Base-by-base conservation (phyloP, 2,888 invertebrate species). In the Cryptophagus acutangulus region DNA sequence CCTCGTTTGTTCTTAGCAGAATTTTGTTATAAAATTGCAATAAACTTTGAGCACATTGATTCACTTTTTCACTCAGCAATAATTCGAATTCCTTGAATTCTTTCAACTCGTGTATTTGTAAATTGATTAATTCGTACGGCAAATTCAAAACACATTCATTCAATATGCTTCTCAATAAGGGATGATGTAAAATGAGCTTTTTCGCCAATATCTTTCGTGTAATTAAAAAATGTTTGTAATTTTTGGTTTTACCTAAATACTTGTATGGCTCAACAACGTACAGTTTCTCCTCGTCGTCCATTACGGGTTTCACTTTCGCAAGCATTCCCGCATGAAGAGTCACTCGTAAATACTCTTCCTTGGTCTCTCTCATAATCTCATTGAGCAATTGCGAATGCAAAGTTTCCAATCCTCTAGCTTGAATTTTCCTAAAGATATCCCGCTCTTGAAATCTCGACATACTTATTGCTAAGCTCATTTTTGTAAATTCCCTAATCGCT, bases 381-480 rank as follows among this genome's bases (percentile, higher is more conserved):
- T 74, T 69, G 29, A 76, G 69, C 1, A 79, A 54, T 15, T 66
- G 61, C 0, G 76, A 74, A 58, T 75, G 81, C 20, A 73, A 70
- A 17, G 66, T 65, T 40, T 76, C 74, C 4, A 81, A 62, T 34
- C 71, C 70, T 1, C 65, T 57, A 0, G 79, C 77, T 0, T 79
- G 76, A 0, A 81, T 73, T 37, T 76, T 74, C 33, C 70, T 71
- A 30, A 72, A 65, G 40, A 85, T 83, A 58, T 74, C 76, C 13
- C 70, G 65, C 65, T 82, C 81, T 67, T 78, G 79, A 13, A 72
- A 69, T 28, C 72, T 71, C 5, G 77, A 67, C 78, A 81, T 80
- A 1, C 74, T 73, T 0, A 79, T 77, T 5, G 78, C 30, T 4
- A 46, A 46, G 30, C 53, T 48, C 30, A 39, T 45, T 35, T 44